Evolutionary conservation across 2,888 invertebrate species (phyloP), one percentile per base, ranked within the genome.

Genomic region (Tipula helvola): DNA sequence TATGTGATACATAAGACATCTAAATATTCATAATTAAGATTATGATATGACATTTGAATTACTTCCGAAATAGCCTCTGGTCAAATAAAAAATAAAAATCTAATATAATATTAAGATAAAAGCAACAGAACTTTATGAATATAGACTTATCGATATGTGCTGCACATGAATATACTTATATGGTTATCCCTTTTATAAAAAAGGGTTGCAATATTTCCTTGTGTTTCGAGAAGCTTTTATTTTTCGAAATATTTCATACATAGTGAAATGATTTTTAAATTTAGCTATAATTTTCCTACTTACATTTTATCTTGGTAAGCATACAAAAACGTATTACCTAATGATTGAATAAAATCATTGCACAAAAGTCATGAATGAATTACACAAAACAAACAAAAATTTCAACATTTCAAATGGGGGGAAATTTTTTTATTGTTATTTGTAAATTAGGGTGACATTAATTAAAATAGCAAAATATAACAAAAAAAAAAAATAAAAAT

Each of bases 61-160:
- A 84, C 39, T 86, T 87, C 87, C 87, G 87, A 87, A 84, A 87
- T 87, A 84, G 87, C 87, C 87, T 36, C 39, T 86, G 87, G 87
- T 87, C 87, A 87, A 83, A 71, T 71, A 57, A 52, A 57, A 52
- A 84, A 18, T 86, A 86, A n/a, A 85, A 39, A 39, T 39, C 5
- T 83, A 36, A 84, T 84, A 41, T 28, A 28, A 28, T 5, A 5
- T 5, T 57, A 52, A 57, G 57, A 57, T 57, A 57, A 57, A 57
- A 57, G 7, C 28, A 18, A 12, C 28, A 28, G 4, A 71, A 10
- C 10, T 12, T 2, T 16, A 7, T 3, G 52, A 5, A 16, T 16
- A 52, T 16, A 8, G 28, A 71, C 71, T 71, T 71, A 71, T 28
- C 71, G 71, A 71, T 71, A 71, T 28, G 28, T 71, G 28, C 28